Evolutionary conservation across 2,888 invertebrate genomes (phyloP).

Genomic region (Rutpela maculata): DNA sequence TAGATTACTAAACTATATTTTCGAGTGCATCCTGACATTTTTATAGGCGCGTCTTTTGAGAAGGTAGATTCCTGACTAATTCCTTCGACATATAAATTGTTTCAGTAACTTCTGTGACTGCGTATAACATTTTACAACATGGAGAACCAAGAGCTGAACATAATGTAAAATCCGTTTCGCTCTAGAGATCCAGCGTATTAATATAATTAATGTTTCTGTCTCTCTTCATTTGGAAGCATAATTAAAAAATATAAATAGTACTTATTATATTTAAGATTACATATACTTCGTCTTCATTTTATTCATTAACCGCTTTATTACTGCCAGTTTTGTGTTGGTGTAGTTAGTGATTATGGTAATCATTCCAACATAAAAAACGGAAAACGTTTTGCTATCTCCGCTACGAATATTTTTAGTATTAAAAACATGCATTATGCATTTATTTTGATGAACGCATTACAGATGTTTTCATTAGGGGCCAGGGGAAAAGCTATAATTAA

Average conservation of each 20-base stretch:
- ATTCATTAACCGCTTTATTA: conserved; percentile 44
- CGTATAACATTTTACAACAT: background rate
- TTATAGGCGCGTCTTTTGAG: too few relatives aligned
- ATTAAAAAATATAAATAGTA: conserved; percentile 51
- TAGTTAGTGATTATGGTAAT: conserved; percentile 34
- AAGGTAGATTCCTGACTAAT: too few relatives aligned
- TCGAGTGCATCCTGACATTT: too few relatives aligned
- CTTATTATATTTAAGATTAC: conserved; percentile 50
- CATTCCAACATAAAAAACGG: conserved; percentile 14
- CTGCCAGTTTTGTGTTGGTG: conserved; percentile 24
- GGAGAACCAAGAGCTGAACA: background rate
- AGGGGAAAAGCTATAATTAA: background rate
- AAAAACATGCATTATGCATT: conserved; percentile 17
- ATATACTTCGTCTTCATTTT: conserved; percentile 42
- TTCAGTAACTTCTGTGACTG: background rate
- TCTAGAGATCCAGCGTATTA: conserved; percentile 18
- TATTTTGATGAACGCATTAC: conserved; percentile 1
- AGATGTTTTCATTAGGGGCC: background rate
- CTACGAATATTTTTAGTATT: conserved; percentile 18
- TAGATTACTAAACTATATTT: too few relatives aligned
- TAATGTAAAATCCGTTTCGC: conserved; percentile 30
- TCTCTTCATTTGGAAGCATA: conserved; percentile 47
- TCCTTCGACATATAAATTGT: too few relatives aligned
- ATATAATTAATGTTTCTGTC: conserved; percentile 51
- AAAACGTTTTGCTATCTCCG: conserved; percentile 14